Evolutionary conservation across 2,888 invertebrate genomes (phyloP).

Genomic region (Scaptomyza cyrtandrae): DNA sequence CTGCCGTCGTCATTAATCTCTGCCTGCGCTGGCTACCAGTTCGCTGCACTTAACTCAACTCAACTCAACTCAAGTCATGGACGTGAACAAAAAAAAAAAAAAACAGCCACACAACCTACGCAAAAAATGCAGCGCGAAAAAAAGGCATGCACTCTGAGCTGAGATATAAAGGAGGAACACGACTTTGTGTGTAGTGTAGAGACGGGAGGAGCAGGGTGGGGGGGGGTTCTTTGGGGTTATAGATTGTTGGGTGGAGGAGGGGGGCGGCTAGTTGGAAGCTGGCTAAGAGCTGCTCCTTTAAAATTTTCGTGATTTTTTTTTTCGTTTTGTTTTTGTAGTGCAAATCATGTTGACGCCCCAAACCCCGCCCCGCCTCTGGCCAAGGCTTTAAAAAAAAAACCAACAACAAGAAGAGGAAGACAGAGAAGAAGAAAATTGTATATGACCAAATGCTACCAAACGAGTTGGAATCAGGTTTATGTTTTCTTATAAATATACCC

Average conservation of each 20-base stretch:
- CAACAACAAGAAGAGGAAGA: conserved; percentile 4
- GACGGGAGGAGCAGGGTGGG: background rate
- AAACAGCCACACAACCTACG: too few relatives aligned
- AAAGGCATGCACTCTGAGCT: conserved; percentile 52
- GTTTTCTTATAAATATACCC: background rate
- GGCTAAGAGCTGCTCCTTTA: conserved; percentile 68
- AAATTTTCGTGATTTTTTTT: conserved; percentile 11
- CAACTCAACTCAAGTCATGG: background rate
- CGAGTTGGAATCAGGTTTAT: conserved; percentile 72
- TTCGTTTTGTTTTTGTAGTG: conserved; percentile 67
- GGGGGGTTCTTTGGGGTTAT: too few relatives aligned
- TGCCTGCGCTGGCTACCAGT: conserved; percentile 68
- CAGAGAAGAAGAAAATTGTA: conserved; percentile 4
- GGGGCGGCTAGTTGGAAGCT: conserved; percentile 9
- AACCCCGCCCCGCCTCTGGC: conserved; percentile 6
- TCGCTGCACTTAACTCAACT: conserved; percentile 64
- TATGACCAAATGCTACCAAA: conserved; percentile 71
- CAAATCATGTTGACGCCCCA: conserved; percentile 74
- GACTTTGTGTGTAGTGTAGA: too few relatives aligned
- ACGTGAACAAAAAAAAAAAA: background rate
- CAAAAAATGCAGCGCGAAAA: conserved; percentile 80
- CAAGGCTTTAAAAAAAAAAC: conserved; percentile 28
- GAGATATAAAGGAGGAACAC: conserved; percentile 2
- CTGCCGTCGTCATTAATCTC: conserved; percentile 62
- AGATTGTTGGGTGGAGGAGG: background rate